Base-by-base conservation (phyloP, 2,113 vertebrate species). In the Spheniscus mendiculus region DNA sequence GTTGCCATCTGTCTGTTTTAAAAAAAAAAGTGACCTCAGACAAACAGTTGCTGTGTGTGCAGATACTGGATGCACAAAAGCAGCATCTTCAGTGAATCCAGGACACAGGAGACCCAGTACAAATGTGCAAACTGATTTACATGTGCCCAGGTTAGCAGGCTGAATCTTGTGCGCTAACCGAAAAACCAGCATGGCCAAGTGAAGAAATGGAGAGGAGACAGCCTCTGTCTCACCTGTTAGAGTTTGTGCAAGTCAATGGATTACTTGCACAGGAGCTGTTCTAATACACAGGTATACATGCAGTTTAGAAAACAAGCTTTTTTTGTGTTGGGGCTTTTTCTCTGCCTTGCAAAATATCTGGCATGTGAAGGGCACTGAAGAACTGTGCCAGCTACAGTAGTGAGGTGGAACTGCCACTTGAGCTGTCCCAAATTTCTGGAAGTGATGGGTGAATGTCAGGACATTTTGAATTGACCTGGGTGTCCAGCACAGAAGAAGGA, bases 181-280 rank as follows among this genome's bases (percentile, higher is more conserved):
- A 58, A 78, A 89, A 71, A 15, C 1, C 29, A n/a, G 10, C 15
- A 6, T 7, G 6, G 25, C 18, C 5, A 15, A 44, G 27, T 62
- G 53, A 40, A 56, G n/a, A 89, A 22, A 42, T 2, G 12, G 36
- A 19, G 63, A 65, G 25, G 19, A 61, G 21, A 21, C 42, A 34
- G 21, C 49, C 26, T 50, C 3, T 36, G 29, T 61, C 49, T 77
- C 2, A 0, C 29, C 27, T 83, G 17, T n/a, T 40, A 76, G 40
- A 83, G 18, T 15, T 85, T 23, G 20, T 0, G 0, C 14, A n/a
- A 34, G 34, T n/a, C 69, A 61, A 8, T 30, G 20, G 16, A 36
- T 72, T 66, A 29, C 20, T 66, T 77, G 40, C 5, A 15, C 17
- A 40, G 53, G 21, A 70, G 15, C 36, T 81, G 36, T 25, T 87